phyloP scores from a whole-genome alignment of 2,888 invertebrate genomes.

The Epistrophe eligans region DNA sequence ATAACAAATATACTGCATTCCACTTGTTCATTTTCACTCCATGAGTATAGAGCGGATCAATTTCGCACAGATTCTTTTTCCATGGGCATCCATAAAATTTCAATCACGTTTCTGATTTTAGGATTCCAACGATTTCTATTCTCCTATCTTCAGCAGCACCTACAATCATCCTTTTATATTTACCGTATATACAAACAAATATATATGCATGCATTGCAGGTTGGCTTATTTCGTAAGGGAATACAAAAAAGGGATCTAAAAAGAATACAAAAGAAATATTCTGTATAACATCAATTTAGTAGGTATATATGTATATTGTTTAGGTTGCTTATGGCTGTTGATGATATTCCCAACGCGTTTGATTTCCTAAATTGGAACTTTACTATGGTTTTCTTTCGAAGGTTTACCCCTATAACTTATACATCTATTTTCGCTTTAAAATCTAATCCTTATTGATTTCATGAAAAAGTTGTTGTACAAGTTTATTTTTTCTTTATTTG shows the following conservation, averaged over 20 bases:
- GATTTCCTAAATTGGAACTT: conserved; percentile 38
- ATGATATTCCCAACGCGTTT: conserved; percentile 34
- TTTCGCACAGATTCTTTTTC: conserved; percentile 60
- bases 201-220: neutral
- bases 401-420: neutral
- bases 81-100: conserved; percentile 68
- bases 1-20: conserved; percentile 6
- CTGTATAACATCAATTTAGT: conserved; percentile 14
- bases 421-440: neutral
- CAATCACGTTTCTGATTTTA: conserved; percentile 69
- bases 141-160: conserved; percentile 6
- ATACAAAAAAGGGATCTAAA: conserved; percentile 15
- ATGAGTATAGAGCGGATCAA: conserved; percentile 27
- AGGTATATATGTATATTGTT: conserved; percentile 28
- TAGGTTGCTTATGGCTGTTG: conserved; percentile 42
- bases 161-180: conserved; percentile 2
- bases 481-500: neutral
- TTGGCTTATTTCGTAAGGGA: conserved; percentile 39
- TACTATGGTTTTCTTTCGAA: neutral
- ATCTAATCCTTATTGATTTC: conserved; percentile 13
- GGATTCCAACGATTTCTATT: conserved; percentile 51
- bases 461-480: neutral
- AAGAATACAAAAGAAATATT: conserved; percentile 12
- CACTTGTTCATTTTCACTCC: conserved; percentile 11
- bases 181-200: neutral